Percentiles rank a stretch among this genome's conserved stretches.
Evolutionary conservation across 2,888 invertebrate genomes (phyloP).

Genomic region (Tipula unca): DNA sequence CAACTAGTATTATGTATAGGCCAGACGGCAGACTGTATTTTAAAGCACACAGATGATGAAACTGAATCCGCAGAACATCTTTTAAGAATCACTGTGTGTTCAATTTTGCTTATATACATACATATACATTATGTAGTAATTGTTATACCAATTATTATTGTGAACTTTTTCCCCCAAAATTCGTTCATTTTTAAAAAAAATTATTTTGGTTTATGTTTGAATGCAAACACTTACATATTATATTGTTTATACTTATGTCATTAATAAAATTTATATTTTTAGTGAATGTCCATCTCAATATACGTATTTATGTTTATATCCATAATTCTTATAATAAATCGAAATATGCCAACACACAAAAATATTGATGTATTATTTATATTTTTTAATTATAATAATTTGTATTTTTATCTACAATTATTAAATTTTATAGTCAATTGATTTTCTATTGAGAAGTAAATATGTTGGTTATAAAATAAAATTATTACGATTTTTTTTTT

Average conservation of each 20-base stretch:
- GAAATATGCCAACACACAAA: neutral
- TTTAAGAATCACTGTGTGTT: neutral
- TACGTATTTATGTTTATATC: neutral
- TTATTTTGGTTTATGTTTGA: neutral
- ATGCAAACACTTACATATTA: neutral
- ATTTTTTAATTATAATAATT: neutral
- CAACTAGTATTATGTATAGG: no score
- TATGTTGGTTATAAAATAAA: neutral
- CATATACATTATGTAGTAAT: neutral
- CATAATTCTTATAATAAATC: neutral
- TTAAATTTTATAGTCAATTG: neutral
- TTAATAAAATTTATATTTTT: neutral
- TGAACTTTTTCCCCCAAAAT: neutral
- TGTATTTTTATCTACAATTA: neutral
- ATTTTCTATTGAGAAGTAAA: neutral
- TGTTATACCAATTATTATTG: neutral
- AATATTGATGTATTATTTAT: neutral
- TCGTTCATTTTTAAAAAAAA: neutral
- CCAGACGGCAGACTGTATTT: no score
- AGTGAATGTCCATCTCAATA: neutral
- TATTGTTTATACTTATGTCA: neutral
- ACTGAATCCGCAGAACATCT: neutral
- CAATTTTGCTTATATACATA: neutral
- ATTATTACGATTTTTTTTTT: neutral
- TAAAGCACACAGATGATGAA: neutral